A percentile compares a stretch with the other conserved stretches of the same genome.
Evolutionary conservation across 2,888 invertebrate genomes (phyloP).

Genomic region (Caenorhabditis plicata): DNA sequence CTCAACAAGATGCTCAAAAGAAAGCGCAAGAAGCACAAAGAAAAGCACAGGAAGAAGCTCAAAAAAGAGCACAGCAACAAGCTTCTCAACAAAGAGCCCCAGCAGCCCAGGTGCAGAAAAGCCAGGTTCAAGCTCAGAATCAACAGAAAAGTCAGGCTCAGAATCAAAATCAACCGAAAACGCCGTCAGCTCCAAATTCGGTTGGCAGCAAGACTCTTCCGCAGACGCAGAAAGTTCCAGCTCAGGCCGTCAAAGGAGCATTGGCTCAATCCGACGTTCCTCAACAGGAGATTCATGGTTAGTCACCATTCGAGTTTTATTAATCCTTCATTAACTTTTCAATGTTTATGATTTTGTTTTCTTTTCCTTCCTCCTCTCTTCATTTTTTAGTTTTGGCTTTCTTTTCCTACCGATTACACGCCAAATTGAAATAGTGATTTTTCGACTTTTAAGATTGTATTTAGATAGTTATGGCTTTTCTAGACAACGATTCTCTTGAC

Average conservation of each 20-base stretch:
- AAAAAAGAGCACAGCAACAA: conserved; percentile 4
- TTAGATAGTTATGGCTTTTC: too few relatives aligned
- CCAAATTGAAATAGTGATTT: too few relatives aligned
- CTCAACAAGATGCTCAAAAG: conserved; percentile 3
- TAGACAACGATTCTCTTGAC: too few relatives aligned
- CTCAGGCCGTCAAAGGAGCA: conserved; percentile 9
- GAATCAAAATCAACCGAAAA: background rate
- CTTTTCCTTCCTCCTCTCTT: too few relatives aligned
- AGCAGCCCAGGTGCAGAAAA: conserved; percentile 1
- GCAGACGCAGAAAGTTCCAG: conserved; percentile 4
- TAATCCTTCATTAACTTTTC: too few relatives aligned
- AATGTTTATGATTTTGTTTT: too few relatives aligned
- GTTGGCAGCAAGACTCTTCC: background rate
- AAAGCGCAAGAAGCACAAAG: conserved; percentile 2
- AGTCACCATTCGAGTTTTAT: too few relatives aligned
- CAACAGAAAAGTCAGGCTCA: background rate
- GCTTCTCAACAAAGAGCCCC: conserved; percentile 4
- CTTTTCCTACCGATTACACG: too few relatives aligned
- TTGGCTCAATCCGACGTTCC: conserved; percentile 7
- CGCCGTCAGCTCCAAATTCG: background rate
- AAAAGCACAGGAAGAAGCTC: too few relatives aligned
- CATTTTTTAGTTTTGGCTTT: too few relatives aligned
- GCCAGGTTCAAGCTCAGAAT: background rate
- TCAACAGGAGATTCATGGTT: conserved; percentile 20
- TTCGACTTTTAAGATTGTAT: too few relatives aligned